Evolutionary conservation across 1,140 invertebrate genomes (phyloP).

Genomic region (Rhopalosiphum maidis): DNA sequence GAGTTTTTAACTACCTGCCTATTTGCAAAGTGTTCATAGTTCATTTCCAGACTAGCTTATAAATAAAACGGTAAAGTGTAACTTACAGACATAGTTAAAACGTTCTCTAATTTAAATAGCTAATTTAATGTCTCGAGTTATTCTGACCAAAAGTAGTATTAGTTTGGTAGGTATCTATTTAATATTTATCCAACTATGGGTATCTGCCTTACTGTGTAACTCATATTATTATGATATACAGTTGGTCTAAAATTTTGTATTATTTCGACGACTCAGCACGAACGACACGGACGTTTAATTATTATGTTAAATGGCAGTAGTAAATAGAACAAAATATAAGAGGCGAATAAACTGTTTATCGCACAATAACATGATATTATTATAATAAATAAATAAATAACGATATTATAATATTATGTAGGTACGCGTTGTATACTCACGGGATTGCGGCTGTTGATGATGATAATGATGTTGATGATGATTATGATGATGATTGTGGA

Average conservation of each 20-base stretch:
- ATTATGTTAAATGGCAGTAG: too few species aligned
- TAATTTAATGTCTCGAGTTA: not conserved
- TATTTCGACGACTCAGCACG: not conserved
- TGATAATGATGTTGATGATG: not conserved
- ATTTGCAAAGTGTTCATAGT: not conserved
- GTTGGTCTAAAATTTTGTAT: not conserved
- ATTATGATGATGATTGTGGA: not conserved
- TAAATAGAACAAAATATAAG: not conserved
- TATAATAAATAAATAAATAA: not conserved
- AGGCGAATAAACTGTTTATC: not conserved
- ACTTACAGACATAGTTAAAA: not conserved
- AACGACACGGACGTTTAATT: not conserved
- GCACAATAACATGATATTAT: not conserved
- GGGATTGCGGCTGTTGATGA: conserved; percentile 7
- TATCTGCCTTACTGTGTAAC: not conserved
- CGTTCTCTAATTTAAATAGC: not conserved
- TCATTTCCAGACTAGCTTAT: not conserved
- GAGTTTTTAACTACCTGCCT: not conserved
- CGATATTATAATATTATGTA: too few species aligned
- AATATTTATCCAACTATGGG: not conserved
- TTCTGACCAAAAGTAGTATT: not conserved
- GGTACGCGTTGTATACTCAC: not conserved
- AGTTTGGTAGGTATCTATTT: not conserved
- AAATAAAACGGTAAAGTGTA: not conserved
- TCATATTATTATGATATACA: not conserved